Base-by-base conservation (phyloP, 2,888 invertebrate species). In the Sinohyriopsis cumingii region DNA sequence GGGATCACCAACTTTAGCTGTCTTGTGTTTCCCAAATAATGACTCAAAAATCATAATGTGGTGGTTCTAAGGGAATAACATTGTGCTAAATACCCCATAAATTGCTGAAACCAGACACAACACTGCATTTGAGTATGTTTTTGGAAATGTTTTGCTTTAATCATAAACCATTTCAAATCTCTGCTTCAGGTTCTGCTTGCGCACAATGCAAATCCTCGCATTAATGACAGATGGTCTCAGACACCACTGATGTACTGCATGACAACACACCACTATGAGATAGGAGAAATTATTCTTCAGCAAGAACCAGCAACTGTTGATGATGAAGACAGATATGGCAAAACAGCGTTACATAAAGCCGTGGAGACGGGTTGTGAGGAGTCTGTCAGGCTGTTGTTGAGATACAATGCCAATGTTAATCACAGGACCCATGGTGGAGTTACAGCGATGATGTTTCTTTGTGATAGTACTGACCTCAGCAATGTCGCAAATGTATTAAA, bases 181-280 rank as follows among this genome's bases (percentile, higher is more conserved):
- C 12, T 24, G 19, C 65, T 59, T 6, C 70, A 77, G 77, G 63
- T 80, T 3, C 65, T 88, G 24, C 66, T 86, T 9, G 79, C 85
- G 9, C 73, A 75, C 25, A 84, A 84, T 19, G 85, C 86, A 18
- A 68, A 77, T 59, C 70, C 83, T 15, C 65, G 71, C 12, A 77
- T 82, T 7, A 74, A 81, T n/a, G 89, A 88, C 76, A 81, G 82
- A 22, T 89, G 87, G 87, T 82, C 85, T 45, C 86, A 85, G 72
- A 85, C 87, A 1, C 88, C 89, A 0, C 76, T 89, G 25, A 84
- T 86, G 83, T 86, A 82, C 71, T 82, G 83, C 63, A 79, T 86
- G 59, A 69, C 75, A 1, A 78, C 83, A 5, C 81, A 85, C 65
- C 80, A 81, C 71, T 63, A 71, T 18, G 82, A 87, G 60, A 79